Evolutionary conservation across 2,113 vertebrate species (phyloP).

Genomic region (Cygnus buccinator): DNA sequence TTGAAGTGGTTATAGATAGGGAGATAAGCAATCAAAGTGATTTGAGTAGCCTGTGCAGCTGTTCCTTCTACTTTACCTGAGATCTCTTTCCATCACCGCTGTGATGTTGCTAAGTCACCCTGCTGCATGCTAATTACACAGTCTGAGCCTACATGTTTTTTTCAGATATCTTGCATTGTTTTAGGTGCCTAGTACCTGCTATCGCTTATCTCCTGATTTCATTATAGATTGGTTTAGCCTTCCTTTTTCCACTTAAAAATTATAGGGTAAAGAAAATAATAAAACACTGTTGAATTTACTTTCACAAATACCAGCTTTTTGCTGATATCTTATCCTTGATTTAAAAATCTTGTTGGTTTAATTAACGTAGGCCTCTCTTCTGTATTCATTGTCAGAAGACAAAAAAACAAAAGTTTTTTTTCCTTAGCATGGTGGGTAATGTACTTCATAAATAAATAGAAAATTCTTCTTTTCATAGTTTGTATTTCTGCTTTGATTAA

Average conservation of each 20-base stretch:
- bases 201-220: too few relatives aligned
- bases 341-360: neutral
- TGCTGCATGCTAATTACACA: neutral
- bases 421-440: neutral
- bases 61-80: neutral
- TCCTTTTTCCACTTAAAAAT: neutral
- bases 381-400: neutral
- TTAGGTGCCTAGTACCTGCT: neutral
- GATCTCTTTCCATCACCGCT: neutral
- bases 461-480: neutral
- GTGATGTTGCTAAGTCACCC: neutral
- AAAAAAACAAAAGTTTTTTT: too few relatives aligned
- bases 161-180: neutral
- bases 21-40: neutral
- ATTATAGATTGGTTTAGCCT: neutral
- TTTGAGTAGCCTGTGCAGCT: neutral
- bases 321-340: neutral
- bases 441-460: neutral
- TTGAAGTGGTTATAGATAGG: neutral
- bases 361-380: neutral
- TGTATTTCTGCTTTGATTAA: neutral
- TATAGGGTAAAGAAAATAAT: rapidly evolving
- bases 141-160: neutral
- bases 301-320: neutral
- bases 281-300: neutral